Evolutionary conservation across 1,140 invertebrate genomes (phyloP).

Genomic region (Aporrectodea caliginosa): DNA sequence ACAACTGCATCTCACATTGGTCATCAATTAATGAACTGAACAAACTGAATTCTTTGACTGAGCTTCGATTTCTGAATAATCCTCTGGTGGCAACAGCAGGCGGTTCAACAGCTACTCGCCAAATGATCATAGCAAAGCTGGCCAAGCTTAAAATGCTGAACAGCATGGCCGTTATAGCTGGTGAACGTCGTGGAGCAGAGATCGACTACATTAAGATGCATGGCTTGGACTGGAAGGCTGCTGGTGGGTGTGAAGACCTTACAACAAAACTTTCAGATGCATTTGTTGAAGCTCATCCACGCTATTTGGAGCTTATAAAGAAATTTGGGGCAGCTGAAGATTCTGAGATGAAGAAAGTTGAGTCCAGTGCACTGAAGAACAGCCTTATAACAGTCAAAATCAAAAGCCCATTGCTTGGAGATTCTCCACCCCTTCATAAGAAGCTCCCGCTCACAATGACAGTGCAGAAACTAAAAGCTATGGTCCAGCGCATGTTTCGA

Average conservation of each 20-base stretch:
- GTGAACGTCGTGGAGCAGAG: constrained; percentile 9
- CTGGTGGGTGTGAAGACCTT: not conserved
- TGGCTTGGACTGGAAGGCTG: not conserved
- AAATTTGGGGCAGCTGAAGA: constrained; percentile 11
- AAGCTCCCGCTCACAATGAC: not conserved
- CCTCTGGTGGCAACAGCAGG: not conserved
- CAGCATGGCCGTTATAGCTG: not conserved
- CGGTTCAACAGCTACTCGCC: not conserved
- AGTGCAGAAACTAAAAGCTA: not conserved
- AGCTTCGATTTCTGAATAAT: not conserved
- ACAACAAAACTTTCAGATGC: not conserved
- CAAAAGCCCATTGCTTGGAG: not conserved
- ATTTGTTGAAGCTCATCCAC: constrained; percentile 4
- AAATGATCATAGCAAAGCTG: not conserved
- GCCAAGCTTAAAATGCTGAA: not conserved
- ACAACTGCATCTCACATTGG: constrained; percentile 3
- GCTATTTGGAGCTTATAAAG: constrained; percentile 12
- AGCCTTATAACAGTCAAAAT: not conserved
- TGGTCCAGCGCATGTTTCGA: not conserved
- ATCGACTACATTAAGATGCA: constrained; percentile 2
- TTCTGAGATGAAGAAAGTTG: not conserved
- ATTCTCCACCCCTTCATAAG: not conserved
- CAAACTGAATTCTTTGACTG: constrained; percentile 9
- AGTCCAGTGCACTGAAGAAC: not conserved
- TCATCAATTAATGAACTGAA: constrained; percentile 13